phyloP scores from a whole-genome alignment of 1,140 invertebrate genomes.

The Pseudomyrmex cubaensis region DNA sequence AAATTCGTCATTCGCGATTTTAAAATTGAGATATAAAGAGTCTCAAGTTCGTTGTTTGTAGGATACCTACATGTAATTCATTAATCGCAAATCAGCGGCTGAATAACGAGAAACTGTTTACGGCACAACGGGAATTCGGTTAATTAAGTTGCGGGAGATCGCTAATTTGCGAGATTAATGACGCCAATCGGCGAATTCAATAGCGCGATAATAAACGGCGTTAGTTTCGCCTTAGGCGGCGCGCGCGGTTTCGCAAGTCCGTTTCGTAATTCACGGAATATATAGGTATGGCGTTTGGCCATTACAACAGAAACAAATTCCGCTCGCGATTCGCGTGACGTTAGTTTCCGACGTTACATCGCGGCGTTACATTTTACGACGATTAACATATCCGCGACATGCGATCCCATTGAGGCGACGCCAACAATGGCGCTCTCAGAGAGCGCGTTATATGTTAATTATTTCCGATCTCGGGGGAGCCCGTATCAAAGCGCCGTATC shows the following conservation, averaged over 20 bases:
- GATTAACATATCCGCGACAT: neutral
- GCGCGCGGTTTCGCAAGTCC: slow-evolving; percentile 42
- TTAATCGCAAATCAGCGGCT: slow-evolving; percentile 21
- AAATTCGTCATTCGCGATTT: too few species aligned
- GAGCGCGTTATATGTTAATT: slow-evolving; percentile 38
- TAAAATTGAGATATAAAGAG: too few species aligned
- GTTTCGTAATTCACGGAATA: slow-evolving; percentile 50
- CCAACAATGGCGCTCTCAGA: slow-evolving; percentile 41
- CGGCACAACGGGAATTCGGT: neutral
- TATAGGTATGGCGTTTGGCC: neutral
- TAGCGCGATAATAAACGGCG: slow-evolving; percentile 21
- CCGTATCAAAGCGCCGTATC: neutral
- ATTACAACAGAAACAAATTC: slow-evolving; percentile 29
- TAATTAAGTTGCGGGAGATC: slow-evolving; percentile 45
- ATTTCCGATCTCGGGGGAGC: slow-evolving; percentile 41
- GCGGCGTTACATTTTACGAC: neutral
- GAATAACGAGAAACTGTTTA: neutral
- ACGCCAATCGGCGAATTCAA: slow-evolving; percentile 26
- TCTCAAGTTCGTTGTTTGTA: neutral
- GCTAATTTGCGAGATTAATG: slow-evolving; percentile 46
- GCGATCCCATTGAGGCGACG: slow-evolving; percentile 4
- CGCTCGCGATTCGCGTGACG: neutral
- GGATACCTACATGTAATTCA: neutral
- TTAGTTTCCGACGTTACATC: neutral
- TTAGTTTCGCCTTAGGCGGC: slow-evolving; percentile 50